A percentile compares a stretch with the other conserved stretches of the same genome.
Evolutionary conservation across 2,797 vertebrate genomes (phyloP).

Genomic region (Denticeps clupeoides): DNA sequence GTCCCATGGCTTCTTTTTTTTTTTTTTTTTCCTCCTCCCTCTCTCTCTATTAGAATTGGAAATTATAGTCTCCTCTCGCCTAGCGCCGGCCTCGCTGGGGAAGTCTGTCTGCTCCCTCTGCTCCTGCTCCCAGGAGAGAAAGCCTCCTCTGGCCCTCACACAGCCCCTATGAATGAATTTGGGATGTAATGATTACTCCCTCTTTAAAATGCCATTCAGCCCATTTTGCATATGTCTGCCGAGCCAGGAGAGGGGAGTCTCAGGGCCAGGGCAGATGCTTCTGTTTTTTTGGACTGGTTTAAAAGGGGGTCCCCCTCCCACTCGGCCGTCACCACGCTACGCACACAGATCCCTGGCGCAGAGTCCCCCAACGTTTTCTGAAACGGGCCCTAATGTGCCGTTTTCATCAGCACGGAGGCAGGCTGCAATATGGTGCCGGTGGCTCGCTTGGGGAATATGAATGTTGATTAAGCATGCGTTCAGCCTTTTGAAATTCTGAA

Average conservation of each 20-base stretch:
- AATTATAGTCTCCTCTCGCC: slow-evolving; percentile 91
- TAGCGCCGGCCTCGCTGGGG: slow-evolving; percentile 72
- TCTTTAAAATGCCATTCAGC: slow-evolving; percentile 79
- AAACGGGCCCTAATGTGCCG: slow-evolving; percentile 89
- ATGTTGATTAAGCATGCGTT: slow-evolving; percentile 99
- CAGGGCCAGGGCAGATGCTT: slow-evolving; percentile 72
- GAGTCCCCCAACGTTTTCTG: slow-evolving; percentile 88
- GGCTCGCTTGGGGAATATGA: slow-evolving; percentile 97
- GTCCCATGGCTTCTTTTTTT: slow-evolving; percentile 68
- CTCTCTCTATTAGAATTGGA: slow-evolving; percentile 95
- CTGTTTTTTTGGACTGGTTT: slow-evolving; percentile 78
- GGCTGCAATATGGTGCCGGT: slow-evolving; percentile 95
- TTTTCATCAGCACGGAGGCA: slow-evolving; percentile 95
- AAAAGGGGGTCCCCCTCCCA: slow-evolving; percentile 56
- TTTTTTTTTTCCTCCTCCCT: slow-evolving; percentile 35
- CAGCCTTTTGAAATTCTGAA: slow-evolving; percentile 98
- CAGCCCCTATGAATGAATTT: slow-evolving; percentile 94
- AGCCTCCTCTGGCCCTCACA: slow-evolving; percentile 76
- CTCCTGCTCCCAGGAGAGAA: slow-evolving; percentile 22
- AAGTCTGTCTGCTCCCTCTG: neutral
- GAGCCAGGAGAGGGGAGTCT: slow-evolving; percentile 51
- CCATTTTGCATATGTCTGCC: slow-evolving; percentile 80
- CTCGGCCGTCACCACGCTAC: slow-evolving; percentile 9
- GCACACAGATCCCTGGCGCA: slow-evolving; percentile 48
- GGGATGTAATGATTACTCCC: slow-evolving; percentile 85